Percentiles rank a stretch among this genome's conserved stretches.
Conservation (phyloP, 2,888 invertebrate genomes). For the Coleophora deauratella region DNA sequence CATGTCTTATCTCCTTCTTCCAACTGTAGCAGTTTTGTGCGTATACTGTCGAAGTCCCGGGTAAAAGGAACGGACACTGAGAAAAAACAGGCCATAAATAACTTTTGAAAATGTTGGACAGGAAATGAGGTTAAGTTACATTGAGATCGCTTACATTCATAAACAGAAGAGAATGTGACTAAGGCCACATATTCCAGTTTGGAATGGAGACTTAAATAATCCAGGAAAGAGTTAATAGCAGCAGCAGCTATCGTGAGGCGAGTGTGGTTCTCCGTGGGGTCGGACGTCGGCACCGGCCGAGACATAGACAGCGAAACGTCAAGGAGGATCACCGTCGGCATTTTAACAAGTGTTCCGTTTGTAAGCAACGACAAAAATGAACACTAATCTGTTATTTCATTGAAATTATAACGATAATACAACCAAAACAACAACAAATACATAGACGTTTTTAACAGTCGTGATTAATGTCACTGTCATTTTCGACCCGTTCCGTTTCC, state of each 20-base stretch:
- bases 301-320: constrained; percentile 65
- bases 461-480: too few species aligned
- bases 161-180: constrained; percentile 54
- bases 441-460: too few species aligned
- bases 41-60: constrained; percentile 87
- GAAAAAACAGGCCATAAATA: constrained; percentile 22
- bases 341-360: constrained; percentile 20
- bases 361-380: too few species aligned
- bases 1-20: constrained; percentile 92
- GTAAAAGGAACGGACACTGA: constrained; percentile 88
- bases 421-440: too few species aligned
- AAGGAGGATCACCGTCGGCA: constrained; percentile 60
- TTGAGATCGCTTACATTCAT: constrained; percentile 46
- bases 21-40: constrained; percentile 81
- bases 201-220: constrained; percentile 52
- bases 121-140: too few species aligned
- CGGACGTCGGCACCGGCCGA: constrained; percentile 49
- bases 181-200: constrained; percentile 62
- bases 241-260: constrained; percentile 50
- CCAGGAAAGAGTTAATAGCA: constrained; percentile 57
- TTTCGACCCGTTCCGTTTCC: too few species aligned
- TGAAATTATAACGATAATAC: too few species aligned
- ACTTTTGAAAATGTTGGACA: too few species aligned
- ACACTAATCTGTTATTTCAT: too few species aligned
- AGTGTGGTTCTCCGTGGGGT: constrained; percentile 51